phyloP scores from a whole-genome alignment of 2,113 vertebrate genomes.

The Acrocephalus arundinaceus region DNA sequence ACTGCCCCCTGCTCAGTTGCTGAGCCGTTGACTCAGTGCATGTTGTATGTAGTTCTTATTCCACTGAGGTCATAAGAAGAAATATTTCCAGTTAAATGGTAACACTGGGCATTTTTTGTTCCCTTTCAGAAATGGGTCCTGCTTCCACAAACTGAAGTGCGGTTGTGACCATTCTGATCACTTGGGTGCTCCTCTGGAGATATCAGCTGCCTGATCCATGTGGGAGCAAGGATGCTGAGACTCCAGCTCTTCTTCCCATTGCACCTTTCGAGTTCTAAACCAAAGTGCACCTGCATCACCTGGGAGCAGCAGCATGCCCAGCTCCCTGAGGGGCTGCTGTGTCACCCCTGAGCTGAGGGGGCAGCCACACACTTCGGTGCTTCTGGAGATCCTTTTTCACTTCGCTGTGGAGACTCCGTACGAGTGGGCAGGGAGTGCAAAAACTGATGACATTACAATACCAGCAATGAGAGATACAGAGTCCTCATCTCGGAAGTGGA shows the following conservation, averaged over 20 bases:
- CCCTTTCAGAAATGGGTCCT: not conserved
- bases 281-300: not conserved
- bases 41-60: not conserved
- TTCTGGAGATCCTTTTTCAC: not conserved
- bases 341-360: accelerated
- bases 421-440: not conserved
- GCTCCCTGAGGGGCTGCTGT: accelerated
- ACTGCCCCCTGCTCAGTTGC: not conserved
- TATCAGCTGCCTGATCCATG: not conserved
- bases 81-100: not conserved
- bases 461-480: not conserved
- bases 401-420: accelerated
- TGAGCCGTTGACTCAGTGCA: not conserved
- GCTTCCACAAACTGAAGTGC: not conserved
- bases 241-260: not conserved
- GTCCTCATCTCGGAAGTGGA: not conserved
- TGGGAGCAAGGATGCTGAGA: not conserved
- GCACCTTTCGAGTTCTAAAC: not conserved
- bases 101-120: not conserved
- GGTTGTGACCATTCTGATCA: not conserved
- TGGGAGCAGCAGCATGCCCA: not conserved
- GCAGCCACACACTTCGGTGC: accelerated
- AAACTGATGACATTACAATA: accelerated
- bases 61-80: not conserved
- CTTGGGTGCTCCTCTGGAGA: not conserved